A percentile compares a stretch with the other conserved stretches of the same genome.
Conservation (phyloP, 64 coral and sea anemone species). For the Stylophora pistillata region DNA sequence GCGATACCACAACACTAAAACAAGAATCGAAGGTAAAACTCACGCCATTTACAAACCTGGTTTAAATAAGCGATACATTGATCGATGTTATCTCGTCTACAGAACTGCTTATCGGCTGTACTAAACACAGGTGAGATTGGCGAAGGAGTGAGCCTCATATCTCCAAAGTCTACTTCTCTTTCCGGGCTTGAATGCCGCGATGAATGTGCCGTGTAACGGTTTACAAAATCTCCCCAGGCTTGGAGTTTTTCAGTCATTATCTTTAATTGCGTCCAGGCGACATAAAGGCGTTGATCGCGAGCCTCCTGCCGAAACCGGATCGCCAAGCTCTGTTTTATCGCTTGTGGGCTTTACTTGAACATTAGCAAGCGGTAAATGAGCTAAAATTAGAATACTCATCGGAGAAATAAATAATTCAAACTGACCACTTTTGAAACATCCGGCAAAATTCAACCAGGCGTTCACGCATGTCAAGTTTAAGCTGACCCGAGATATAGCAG, state of each 20-base stretch:
- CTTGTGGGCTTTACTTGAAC: slow-evolving; percentile 2
- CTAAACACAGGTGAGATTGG: slow-evolving; percentile 38
- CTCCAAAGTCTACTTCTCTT: slow-evolving; percentile 57
- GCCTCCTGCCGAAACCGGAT: neutral
- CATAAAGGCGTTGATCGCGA: slow-evolving; percentile 10
- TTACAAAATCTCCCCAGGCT: slow-evolving; percentile 72
- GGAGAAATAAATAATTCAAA: slow-evolving; percentile 54
- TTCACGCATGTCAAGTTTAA: neutral
- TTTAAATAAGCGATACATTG: slow-evolving; percentile 94
- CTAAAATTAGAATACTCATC: slow-evolving; percentile 44
- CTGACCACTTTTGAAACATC: slow-evolving; percentile 60
- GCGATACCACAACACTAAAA: neutral
- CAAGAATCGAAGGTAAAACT: neutral
- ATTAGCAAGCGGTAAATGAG: slow-evolving; percentile 23
- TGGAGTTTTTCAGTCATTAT: slow-evolving; percentile 38
- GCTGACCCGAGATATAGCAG: slow-evolving; percentile 12
- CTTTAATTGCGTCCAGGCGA: slow-evolving; percentile 6
- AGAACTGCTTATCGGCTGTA: slow-evolving; percentile 84
- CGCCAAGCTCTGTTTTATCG: neutral
- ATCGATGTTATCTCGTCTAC: slow-evolving; percentile 88
- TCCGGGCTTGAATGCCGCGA: slow-evolving; percentile 90
- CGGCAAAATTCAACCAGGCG: slow-evolving; percentile 63
- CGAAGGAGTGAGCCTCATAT: slow-evolving; percentile 54
- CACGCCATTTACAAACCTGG: slow-evolving; percentile 61
- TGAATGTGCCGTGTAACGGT: slow-evolving; percentile 83